Evolutionary conservation across 2,113 vertebrate species (phyloP).

Genomic region (Balaeniceps rex): DNA sequence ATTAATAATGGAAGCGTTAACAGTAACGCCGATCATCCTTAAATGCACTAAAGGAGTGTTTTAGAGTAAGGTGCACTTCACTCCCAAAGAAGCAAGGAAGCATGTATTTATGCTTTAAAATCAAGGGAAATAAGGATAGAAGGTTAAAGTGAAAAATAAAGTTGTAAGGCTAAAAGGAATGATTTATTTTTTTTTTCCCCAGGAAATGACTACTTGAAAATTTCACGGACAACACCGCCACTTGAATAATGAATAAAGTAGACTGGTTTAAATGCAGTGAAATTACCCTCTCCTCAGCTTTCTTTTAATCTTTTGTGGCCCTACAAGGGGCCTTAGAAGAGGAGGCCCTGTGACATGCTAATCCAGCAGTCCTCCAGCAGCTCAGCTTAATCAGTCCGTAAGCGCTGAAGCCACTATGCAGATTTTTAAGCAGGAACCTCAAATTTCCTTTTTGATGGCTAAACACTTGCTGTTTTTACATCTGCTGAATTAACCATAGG

Average conservation of each 20-base stretch:
- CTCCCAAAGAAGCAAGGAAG: background rate
- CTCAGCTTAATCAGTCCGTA: background rate
- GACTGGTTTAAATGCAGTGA: conserved; percentile 7
- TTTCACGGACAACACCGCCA: background rate
- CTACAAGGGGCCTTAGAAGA: conserved; percentile 31
- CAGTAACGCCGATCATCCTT: background rate
- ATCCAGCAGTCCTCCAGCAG: background rate
- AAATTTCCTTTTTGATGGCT: background rate
- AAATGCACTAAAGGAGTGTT: background rate
- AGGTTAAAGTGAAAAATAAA: background rate
- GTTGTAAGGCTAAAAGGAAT: background rate
- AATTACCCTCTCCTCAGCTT: conserved; percentile 15
- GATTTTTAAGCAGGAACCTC: background rate
- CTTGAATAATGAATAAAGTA: conserved; percentile 34
- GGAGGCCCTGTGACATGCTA: conserved; percentile 5
- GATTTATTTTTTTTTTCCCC: background rate
- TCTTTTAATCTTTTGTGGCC: conserved; percentile 48
- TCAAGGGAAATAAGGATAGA: background rate
- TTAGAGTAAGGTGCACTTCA: background rate
- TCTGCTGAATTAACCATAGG: background rate
- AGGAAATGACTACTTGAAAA: conserved; percentile 20
- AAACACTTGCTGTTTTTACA: conserved; percentile 1
- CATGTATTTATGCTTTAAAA: background rate
- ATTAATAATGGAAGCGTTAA: background rate
- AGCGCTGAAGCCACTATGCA: background rate